Base-by-base conservation (phyloP, 2,113 vertebrate species). In the Mandrillus leucophaeus region DNA sequence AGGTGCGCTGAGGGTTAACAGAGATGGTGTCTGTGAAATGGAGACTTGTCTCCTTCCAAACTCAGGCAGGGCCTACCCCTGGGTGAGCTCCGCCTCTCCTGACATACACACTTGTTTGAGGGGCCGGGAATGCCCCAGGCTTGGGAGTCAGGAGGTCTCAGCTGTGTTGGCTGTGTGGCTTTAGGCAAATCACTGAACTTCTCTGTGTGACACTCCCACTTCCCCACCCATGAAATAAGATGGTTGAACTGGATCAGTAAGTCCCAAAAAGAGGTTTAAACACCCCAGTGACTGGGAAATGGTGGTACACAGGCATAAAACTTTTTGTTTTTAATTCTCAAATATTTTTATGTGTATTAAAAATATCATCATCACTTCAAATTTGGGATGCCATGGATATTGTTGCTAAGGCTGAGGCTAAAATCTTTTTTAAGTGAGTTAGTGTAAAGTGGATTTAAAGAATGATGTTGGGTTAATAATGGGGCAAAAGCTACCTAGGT, bases 321-420 rank as follows among this genome's bases (percentile, higher is more conserved):
- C 1, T 0, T 35, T 32, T 45, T 52, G n/a, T 3, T 64, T 64
- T 64, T 64, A 43, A 78, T 72, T 81, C 57, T 86, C 18, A 48
- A 79, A 52, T 92, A 79, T 76, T 84, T 97, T 75, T 61, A 50
- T 35, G 25, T 8, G 8, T 83, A 48, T 92, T 93, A 14, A 93
- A 95, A 81, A 89, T 61, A 92, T 32, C 61, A 25, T 10, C 23
- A 25, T 7, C 72, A 25, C 55, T 88, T 79, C 35, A 20, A 57
- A 32, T 40, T 55, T 23, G 45, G 35, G 22, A 35, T 22, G 59
- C 30, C 78, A 27, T n/a, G 72, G 73, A 64, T 61, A 48, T 64
- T 86, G 90, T 55, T 90, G 92, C 76, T 93, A 30, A 79, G 89
- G 43, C 73, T 38, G 55, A 93, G 38, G 50, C 18, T n/a, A 38